Percentiles rank a stretch among this genome's conserved stretches.
These are phyloP conservation scores for Sciurus carolinensis DNA, from an alignment of 2,797 vertebrate species.

Conservation along the genomic window DNA sequence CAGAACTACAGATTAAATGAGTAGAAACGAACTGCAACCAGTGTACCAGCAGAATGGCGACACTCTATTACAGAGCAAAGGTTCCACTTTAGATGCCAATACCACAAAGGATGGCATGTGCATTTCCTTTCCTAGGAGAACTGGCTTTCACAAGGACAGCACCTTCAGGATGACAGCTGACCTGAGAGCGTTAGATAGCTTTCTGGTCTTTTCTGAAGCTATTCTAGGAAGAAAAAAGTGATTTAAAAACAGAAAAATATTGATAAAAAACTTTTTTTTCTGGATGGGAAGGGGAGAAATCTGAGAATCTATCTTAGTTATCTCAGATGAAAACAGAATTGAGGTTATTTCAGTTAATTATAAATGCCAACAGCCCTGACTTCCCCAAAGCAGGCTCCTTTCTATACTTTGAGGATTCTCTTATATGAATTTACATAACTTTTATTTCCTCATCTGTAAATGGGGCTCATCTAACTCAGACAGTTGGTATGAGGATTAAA, in stretches of 20 bases:
- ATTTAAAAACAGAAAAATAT: slow-evolving; percentile 64
- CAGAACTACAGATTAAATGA: slow-evolving; percentile 13
- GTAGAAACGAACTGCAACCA: not conserved
- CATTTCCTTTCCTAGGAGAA: slow-evolving; percentile 30
- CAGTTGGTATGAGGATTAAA: not conserved
- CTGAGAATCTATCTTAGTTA: slow-evolving; percentile 22
- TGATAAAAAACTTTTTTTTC: not conserved
- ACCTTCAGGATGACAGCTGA: not conserved
- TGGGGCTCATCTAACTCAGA: not conserved
- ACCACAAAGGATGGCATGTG: not conserved
- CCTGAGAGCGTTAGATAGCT: not conserved
- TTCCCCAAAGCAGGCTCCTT: not conserved
- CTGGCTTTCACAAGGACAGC: not conserved
- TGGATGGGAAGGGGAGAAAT: not conserved
- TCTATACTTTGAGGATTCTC: not conserved
- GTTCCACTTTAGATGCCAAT: slow-evolving; percentile 56
- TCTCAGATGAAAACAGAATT: slow-evolving; percentile 26
- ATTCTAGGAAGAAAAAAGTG: slow-evolving; percentile 15
- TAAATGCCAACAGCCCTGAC: not conserved
- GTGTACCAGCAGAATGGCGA: not conserved
- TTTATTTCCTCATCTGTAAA: slow-evolving; percentile 17
- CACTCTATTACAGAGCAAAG: not conserved
- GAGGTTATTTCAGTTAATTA: slow-evolving; percentile 13
- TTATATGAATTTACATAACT: not conserved
- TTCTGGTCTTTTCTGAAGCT: slow-evolving; percentile 47